Base-by-base conservation (phyloP, 2,113 vertebrate species). In the Perognathus longimembris region DNA sequence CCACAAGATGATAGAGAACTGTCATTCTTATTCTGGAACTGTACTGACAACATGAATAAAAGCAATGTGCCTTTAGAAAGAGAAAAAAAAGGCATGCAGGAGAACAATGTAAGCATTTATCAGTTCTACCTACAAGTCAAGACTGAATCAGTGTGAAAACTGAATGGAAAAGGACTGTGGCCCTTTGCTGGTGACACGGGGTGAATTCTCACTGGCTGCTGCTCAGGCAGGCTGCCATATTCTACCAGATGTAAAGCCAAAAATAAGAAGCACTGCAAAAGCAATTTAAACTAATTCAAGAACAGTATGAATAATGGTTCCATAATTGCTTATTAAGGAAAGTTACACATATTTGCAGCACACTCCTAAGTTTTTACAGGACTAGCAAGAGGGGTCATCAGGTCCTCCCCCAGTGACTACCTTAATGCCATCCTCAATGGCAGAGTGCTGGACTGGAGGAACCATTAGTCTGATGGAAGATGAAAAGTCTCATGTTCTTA, bases 231-330 rank as follows among this genome's bases (percentile, higher is more conserved):
- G 42, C 73, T 59, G 4, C 77, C 57, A 66, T 0, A 0, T 73
- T 75, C 82, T 40, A 76, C 69, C 88, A 94, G 88, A 90, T 64
- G 82, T 74, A 54, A 93, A 77, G 91, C 81, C 92, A 83, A 91
- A 95, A 95, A 92, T 85, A 90, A 96, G 86, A 95, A 81, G 30
- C 9, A 15, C 38, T 69, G 42, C 75, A 50, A 78, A 87, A 67
- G 91, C 88, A 84, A 88, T 85, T 88, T 40, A 80, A 89, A 50
- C 73, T 85, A 77, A 87, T 89, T 83, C 42, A 78, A 89, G 45
- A 79, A 78, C 45, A 40, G 34, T 61, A 71, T 40, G 77, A 84
- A 87, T 77, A 71, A 81, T 66, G 57, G 36, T 59, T 85, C 64
- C 38, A 9, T 69, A 69, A 91, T 7, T 40, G 73, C 26, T 91